Base-by-base conservation (phyloP, 1,140 invertebrate genomes). In the Callitettix versicolor region DNA sequence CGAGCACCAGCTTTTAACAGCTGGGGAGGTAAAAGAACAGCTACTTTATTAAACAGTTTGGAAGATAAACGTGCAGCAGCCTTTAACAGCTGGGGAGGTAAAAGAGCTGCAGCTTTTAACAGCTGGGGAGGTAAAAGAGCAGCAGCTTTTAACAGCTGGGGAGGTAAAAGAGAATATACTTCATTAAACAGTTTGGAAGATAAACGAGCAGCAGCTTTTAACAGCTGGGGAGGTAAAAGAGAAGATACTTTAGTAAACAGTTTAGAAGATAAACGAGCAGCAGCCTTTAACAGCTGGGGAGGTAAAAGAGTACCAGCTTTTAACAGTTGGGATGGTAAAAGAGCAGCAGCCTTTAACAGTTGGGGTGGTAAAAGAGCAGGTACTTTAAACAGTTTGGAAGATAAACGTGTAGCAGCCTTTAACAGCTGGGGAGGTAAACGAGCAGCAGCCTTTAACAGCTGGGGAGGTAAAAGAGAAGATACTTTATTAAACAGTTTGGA, bases 61-160 rank as follows among this genome's bases (percentile, higher is more conserved):
- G 61, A 60, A 26, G 61, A 60, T 1, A 63, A 63, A 56, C 17
- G 60, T 21, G 44, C 54, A 49, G 30, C 50, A 55, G 4, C 59
- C 54, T 64, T 58, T 59, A 62, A 66, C 49, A 65, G 62, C 43
- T 65, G 64, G 67, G 62, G 63, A 26, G 67, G 66, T 12, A 68
- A 70, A 60, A 58, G 59, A 42, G 48, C 49, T 17, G 9, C 44
- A 22, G 53, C 53, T 17, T 55, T 55, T 24, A 55, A 55, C 30
- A 55, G 53, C 33, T 55, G 53, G 53, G 53, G 53, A 55, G 53
- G 53, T 1, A 55, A 55, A 47, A 44, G 53, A 36, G 46, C 3
- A 12, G 22, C 47, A 3, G 26, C n/a, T n/a, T 50, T 52, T 38
- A 51, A 42, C 30, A 52, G 46, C 26, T 49, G 47, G 48, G 40